Base-by-base conservation (phyloP, 37 sponge, comb jelly and placozoan genomes). In the Petrosia ficiformis region DNA sequence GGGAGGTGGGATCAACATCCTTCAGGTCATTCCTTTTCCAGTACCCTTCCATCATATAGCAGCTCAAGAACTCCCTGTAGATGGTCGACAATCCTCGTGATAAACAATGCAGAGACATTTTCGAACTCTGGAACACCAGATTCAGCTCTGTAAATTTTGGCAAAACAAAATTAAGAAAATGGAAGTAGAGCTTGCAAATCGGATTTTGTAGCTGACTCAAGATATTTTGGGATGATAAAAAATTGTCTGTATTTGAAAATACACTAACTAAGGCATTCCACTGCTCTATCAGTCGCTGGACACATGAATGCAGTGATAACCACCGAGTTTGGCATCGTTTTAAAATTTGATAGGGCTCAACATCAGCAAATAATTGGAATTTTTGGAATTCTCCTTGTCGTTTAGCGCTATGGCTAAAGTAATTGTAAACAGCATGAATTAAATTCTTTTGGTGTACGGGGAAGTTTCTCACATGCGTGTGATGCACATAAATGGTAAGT, bases 321-420 rank as follows among this genome's bases (percentile, higher is more conserved):
- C 84, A 83, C 42, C 72, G 42, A 30, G 84, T 76, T 39, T 83
- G 54, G 29, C 72, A 70, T 26, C 22, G 71, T 26, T 70, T 76
- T 21, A 75, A 29, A 4, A 83, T 48, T 48, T 48, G 8, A 14
- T 48, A 14, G 14, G 54, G 54, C 35, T 32, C 65, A 33, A 48
- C 39, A 10, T 57, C 79, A 68, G 74, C 63, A 35, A 83, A 83
- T 1, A 39, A 34, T 39, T 76, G 77, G 66, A 83, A 83, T 28
- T 76, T 61, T 2, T 38, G 61, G 24, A 83, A 59, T 48, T 75
- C 84, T 59, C 63, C 70, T 42, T 82, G 56, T 0, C 82, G 11
- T 33, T 75, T 82, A 3, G 77, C 61, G 57, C 57, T 65, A 24
- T 83, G 64, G 34, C 57, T 75, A 14, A 48, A 48, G 54, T 48